A percentile compares a stretch with the other conserved stretches of the same genome.
These are phyloP conservation scores for Murina feae DNA, from an alignment of 2,113 vertebrate species.

Conservation along the genomic window DNA sequence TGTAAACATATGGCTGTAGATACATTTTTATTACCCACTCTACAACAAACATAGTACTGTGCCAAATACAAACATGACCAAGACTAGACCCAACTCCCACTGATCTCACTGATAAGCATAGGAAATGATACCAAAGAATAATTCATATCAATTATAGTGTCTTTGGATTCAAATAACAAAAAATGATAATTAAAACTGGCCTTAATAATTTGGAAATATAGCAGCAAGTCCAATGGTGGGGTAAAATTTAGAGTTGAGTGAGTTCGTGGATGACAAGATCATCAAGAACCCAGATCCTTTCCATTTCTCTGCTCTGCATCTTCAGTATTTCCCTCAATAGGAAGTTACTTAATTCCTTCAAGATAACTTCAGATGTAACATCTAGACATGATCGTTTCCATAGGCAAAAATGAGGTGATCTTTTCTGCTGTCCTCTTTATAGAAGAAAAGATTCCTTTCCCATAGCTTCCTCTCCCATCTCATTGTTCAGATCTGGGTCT, in stretches of 20 bases:
- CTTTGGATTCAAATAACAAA: background rate
- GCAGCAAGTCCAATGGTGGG: background rate
- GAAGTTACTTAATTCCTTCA: background rate
- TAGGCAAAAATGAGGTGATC: background rate
- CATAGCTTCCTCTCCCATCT: background rate
- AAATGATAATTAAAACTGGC: background rate
- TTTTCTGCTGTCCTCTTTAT: background rate
- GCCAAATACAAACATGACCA: background rate
- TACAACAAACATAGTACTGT: background rate
- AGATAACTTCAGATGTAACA: background rate
- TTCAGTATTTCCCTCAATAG: background rate
- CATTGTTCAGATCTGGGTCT: background rate
- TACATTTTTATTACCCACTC: background rate
- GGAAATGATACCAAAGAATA: background rate
- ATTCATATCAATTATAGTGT: background rate
- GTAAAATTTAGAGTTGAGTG: background rate
- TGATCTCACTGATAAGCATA: background rate
- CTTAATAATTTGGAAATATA: background rate
- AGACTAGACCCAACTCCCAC: background rate
- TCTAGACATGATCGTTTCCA: background rate
- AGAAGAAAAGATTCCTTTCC: background rate
- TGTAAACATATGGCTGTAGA: background rate
- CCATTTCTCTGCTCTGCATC: background rate
- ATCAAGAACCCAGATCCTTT: background rate
- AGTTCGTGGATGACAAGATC: background rate